Evolutionary conservation across 1,140 invertebrate species (phyloP), one percentile per base, ranked within the genome.

Genomic region (Stegodyphus mimosarum): DNA sequence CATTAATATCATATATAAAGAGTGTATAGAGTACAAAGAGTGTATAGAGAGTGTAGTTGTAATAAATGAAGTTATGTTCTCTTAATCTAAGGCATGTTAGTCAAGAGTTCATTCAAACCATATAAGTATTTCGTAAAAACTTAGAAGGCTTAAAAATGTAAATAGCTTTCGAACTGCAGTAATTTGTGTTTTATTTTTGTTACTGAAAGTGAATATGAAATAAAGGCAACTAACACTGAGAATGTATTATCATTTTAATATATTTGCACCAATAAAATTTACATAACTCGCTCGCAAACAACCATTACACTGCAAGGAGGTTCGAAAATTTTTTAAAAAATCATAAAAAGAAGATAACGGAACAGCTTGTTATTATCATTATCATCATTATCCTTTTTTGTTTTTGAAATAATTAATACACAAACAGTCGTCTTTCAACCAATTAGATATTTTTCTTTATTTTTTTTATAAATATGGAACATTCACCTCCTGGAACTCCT

Each of bases 181-280:
- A 33, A 33, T 33, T 33, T 3, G 33, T 3, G 33, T 33, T 33
- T 33, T 33, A 33, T 33, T 33, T 3, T 33, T 33, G 33, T 33
- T 33, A 33, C 33, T 33, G 1, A 33, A 33, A 33, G 33, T 33
- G 33, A 67, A 67, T 5, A 71, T 15, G 13, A 71, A 66, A 63
- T 17, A 73, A 15, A 64, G 52, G 6, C 9, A 74, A 6, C 55
- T 49, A 66, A n/a, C 11, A 64, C 70, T 51, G 9, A n/a, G 13
- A 74, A 33, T 66, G 60, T 74, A 83, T 73, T 83, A 83, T 83
- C 50, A 73, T 73, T 81, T 83, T 69, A 73, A 73, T 73, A 83
- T 83, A 83, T 83, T 83, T 83, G 80, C 80, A 83, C 80, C 80
- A 83, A 83, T 83, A 83, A 74, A 83, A 83, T 83, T 83, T 83